Evolutionary conservation across 1,140 invertebrate genomes (phyloP), one percentile per base, ranked within the genome.

Genomic region (Alviniconcha marisindica): DNA sequence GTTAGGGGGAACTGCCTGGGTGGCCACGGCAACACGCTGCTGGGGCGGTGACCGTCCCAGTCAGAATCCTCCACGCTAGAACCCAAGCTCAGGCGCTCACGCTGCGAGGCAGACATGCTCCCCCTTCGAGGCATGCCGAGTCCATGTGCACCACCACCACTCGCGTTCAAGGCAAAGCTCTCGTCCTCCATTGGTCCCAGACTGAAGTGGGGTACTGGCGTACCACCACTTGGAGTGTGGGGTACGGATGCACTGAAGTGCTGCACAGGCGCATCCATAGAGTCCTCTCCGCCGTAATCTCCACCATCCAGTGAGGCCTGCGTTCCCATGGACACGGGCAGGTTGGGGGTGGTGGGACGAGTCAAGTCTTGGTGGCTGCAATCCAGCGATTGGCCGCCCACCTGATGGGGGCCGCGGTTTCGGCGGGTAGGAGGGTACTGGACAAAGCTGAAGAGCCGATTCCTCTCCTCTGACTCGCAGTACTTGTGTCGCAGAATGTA

Each of bases 401-500:
- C 80, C 77, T 84, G 85, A 60, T 54, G 85, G 28, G 83, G 51
- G 5, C 86, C 87, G 18, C 87, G 73, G 36, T 81, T 80, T 31
- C 88, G 80, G 94, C 94, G 94, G 82, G 38, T 95, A 94, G 88
- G 95, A 93, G 89, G 96, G 96, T 91, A 90, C 76, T 90, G 88
- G 4, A 96, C 93, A 86, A 96, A 96, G 87, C 94, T 95, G 86
- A 96, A 94, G 91, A 96, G 97, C 76, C 96, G 95, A 89, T 96
- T 96, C 77, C 95, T 95, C 92, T 98, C 97, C 84, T 96, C 95
- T 12, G 94, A 93, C 93, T 98, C 97, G 88, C 96, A 96, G 66
- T 95, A 95, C 48, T 95, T 94, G 91, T 98, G 97, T 31, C 97
- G 94, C 40, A 93, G 90, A 5, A 93, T 88, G 88, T 96, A 95